phyloP scores from a whole-genome alignment of 1,140 invertebrate genomes.

The Eubasilissa regina region DNA sequence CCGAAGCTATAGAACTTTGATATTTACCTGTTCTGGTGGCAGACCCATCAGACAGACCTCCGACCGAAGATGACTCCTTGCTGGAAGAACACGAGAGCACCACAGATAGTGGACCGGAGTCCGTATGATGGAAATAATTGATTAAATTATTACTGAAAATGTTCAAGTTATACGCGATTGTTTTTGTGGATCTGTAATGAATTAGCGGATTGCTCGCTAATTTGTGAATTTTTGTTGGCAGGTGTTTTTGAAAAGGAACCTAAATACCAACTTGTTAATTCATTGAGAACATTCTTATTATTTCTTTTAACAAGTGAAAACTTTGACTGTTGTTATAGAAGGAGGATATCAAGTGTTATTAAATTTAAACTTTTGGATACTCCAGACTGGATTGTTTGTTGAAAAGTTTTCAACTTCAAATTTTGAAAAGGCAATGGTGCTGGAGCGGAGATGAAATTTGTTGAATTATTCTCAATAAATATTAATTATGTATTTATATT shows the following conservation, averaged over 20 bases:
- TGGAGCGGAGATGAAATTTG: not conserved
- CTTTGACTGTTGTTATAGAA: conserved; percentile 12
- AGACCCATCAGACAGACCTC: conserved; percentile 48
- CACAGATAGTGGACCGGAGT: conserved; percentile 33
- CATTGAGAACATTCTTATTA: not conserved
- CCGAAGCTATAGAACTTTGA: conserved; percentile 80
- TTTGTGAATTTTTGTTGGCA: too few species aligned
- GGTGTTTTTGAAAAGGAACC: too few species aligned
- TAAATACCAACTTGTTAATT: too few species aligned
- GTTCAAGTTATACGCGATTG: too few species aligned
- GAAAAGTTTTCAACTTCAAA: conserved; percentile 12
- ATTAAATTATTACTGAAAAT: too few species aligned
- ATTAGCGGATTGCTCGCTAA: too few species aligned
- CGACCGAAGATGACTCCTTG: conserved; percentile 66
- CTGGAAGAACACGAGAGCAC: conserved; percentile 67
- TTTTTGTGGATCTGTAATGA: too few species aligned
- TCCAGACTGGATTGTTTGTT: conserved; percentile 2
- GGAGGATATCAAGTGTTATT: conserved; percentile 26
- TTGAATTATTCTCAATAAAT: not conserved
- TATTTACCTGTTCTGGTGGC: conserved; percentile 65
- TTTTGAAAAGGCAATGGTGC: conserved; percentile 10
- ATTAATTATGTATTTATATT: too few species aligned
- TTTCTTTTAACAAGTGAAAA: conserved; percentile 34
- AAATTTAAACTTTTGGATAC: not conserved
- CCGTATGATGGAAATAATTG: not conserved